Evolutionary conservation across 2,888 invertebrate genomes (phyloP).

Genomic region (Notodonta dromedarius): DNA sequence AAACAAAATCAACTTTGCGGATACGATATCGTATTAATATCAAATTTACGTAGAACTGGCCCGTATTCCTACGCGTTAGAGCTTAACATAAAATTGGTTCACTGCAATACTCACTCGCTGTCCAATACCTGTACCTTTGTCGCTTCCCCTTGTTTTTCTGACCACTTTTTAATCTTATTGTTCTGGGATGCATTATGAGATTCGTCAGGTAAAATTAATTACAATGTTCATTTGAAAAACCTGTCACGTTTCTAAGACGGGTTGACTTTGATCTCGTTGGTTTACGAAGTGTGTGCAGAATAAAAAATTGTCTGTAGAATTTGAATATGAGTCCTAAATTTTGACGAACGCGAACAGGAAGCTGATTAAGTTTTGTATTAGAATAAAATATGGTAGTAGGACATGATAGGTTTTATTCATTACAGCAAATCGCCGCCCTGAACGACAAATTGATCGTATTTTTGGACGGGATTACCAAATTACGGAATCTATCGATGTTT

Average conservation of each 20-base stretch:
- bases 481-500: conserved; percentile 29
- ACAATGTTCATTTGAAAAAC: conserved; percentile 35
- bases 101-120: conserved; percentile 25
- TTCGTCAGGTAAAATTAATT: conserved; percentile 49
- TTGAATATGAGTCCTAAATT: background rate
- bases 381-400: conserved; percentile 42
- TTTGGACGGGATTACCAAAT: conserved; percentile 45
- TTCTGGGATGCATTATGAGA: conserved; percentile 41
- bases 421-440: conserved; percentile 38
- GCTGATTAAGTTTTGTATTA: conserved; percentile 13
- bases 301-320: background rate
- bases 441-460: conserved; percentile 49
- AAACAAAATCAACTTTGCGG: conserved; percentile 50
- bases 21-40: conserved; percentile 40
- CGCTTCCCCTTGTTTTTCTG: conserved; percentile 45
- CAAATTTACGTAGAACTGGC: conserved; percentile 33
- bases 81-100: conserved; percentile 17
- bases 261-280: conserved; percentile 17
- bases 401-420: conserved; percentile 40
- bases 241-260: conserved; percentile 30
- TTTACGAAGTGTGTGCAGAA: conserved; percentile 3
- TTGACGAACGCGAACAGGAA: background rate
- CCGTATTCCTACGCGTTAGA: conserved; percentile 36
- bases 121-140: conserved; percentile 37
- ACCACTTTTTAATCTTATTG: conserved; percentile 47